Percentiles rank a stretch among this genome's conserved stretches.
Evolutionary conservation across 2,888 invertebrate species (phyloP).

Genomic region (Drosophila sordidula): DNA sequence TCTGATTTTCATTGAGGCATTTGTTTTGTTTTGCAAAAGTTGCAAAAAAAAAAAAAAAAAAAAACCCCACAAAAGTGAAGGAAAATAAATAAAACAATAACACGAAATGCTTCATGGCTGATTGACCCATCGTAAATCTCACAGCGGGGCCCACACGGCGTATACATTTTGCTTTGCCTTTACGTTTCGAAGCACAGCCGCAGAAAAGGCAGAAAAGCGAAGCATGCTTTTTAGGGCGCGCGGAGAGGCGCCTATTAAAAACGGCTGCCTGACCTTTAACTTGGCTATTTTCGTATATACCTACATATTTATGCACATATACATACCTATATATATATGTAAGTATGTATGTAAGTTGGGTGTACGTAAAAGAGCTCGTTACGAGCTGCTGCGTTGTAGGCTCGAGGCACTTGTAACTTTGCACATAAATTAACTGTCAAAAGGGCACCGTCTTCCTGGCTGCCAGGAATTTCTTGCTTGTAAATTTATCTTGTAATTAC

Average conservation of each 20-base stretch:
- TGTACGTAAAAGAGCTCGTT: slow-evolving; percentile 62
- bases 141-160: slow-evolving; percentile 55
- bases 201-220: slow-evolving; percentile 31
- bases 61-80: slow-evolving; percentile 20
- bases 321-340: slow-evolving; percentile 5
- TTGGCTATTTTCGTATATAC: slow-evolving; percentile 35
- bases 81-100: slow-evolving; percentile 64
- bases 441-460: slow-evolving; percentile 50
- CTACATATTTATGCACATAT: not conserved
- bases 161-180: slow-evolving; percentile 47
- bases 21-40: slow-evolving; percentile 26
- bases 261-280: slow-evolving; percentile 57
- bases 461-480: slow-evolving; percentile 53
- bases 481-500: slow-evolving; percentile 74
- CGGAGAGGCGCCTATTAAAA: slow-evolving; percentile 48
- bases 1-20: slow-evolving; percentile 10
- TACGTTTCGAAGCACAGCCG: slow-evolving; percentile 35
- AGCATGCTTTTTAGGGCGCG: slow-evolving; percentile 37
- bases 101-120: slow-evolving; percentile 58
- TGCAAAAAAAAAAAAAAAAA: slow-evolving; percentile 21
- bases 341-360: slow-evolving; percentile 2
- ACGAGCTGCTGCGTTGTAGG: slow-evolving; percentile 36
- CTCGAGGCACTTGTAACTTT: slow-evolving; percentile 77
- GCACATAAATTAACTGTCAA: slow-evolving; percentile 79
- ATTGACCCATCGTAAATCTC: slow-evolving; percentile 77